Base-by-base conservation (phyloP, 2,113 vertebrate genomes). In the Lates calcarifer region DNA sequence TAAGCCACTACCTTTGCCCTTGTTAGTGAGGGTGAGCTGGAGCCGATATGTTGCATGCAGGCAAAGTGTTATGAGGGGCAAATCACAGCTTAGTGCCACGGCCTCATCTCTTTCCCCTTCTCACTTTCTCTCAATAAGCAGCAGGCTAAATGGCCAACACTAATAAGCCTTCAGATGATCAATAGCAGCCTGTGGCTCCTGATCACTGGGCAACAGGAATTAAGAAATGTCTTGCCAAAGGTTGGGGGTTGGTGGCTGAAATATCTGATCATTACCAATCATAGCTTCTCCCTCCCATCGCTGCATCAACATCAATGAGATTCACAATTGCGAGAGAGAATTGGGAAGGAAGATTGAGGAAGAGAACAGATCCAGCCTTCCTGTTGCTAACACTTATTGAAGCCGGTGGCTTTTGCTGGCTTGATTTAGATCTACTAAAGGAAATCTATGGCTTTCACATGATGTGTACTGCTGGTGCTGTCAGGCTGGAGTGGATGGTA, bases 181-280 rank as follows among this genome's bases (percentile, higher is more conserved):
- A 85, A 88, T 82, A 77, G 61, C 39, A 75, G 10, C 26, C 65
- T 65, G n/a, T 81, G 51, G 67, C 81, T 77, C 66, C 65, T 85
- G 68, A 84, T 89, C 74, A 77, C 58, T 65, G 58, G 68, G 86
- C n/a, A 74, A 89, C 68, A 70, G 79, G 61, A 57, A 83, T 89
- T 84, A 79, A 87, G 78, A 85, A 78, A 81, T 72, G 69, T 81
- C 41, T 61, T 82, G 57, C 66, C 51, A 65, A 72, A 33, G 65
- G 33, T 58, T 81, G 70, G 33, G 31, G 18, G 18, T 17, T 62
- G 58, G 15, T 66, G 51, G 39, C 24, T 74, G n/a, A 61, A 70
- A 79, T 58, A 80, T 84, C 72, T 81, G 75, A 84, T 89, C 62
- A 77, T 89, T 84, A 83, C 82, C 69, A 81, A 77, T 83, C 83